Evolutionary conservation across 2,113 vertebrate species (phyloP), one percentile per base, ranked within the genome.

Genomic region (Onychostoma macrolepis): DNA sequence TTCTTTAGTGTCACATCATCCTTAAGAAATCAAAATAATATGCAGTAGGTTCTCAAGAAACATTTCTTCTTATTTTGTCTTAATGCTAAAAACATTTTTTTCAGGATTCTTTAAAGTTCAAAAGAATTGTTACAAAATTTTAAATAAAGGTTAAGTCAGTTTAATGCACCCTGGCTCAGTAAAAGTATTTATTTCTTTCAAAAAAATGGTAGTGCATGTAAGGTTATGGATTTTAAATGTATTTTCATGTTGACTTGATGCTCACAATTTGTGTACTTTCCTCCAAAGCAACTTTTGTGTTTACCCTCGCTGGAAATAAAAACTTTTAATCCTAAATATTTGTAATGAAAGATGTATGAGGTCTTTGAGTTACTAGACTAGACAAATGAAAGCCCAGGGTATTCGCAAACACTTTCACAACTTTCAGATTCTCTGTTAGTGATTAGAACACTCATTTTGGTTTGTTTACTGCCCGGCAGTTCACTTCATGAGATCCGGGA

Each of bases 401-500:
- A 28, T 78, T 86, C 65, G 43, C 21, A n/a, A 53, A 80, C 43
- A 80, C 24, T 72, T 53, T 30, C 61, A 69, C 30, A 53, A 28
- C 33, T 72, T 80, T 80, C 3, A 72, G 50, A 85, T 45, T 38
- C 53, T 85, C 28, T 21, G 24, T 72, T 50, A 45, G 45, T 48
- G 65, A 87, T 87, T 87, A 85, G 10, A 53, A 77, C 24, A 36
- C 5, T 83, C 28, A 75, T 84, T 71, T 9, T 75, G 33, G 72
- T 83, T 88, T 87, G 85, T 88, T 90, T 90, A 85, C 50, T n/a
- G 75, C 56, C 24, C 30, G 36, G 76, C 84, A 84, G 61, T 78
- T 83, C 63, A 86, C 36, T 69, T 38, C 30, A 45, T 26, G 75
- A 79, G 80, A 45, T 72, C 11, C 38, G 45, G 63, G 48, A 36